Evolutionary conservation across 2,113 vertebrate genomes (phyloP).

Genomic region (Craseonycteris thonglongyai): DNA sequence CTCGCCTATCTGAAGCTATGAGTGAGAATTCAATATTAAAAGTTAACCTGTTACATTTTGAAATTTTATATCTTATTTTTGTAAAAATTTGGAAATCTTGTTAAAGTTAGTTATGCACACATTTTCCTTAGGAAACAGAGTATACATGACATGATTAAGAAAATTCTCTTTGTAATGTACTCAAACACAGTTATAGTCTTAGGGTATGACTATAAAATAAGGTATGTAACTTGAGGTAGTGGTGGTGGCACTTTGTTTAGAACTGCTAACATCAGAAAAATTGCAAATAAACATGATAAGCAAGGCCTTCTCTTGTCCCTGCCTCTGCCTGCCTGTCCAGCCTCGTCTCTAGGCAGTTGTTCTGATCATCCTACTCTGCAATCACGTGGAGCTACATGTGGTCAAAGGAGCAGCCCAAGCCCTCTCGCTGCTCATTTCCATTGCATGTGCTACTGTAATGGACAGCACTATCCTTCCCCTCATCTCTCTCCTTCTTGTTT

Average conservation of each 20-base stretch:
- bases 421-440: background rate
- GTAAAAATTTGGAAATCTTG: background rate
- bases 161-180: background rate
- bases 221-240: background rate
- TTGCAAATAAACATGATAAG: fast-evolving
- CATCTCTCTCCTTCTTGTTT: background rate
- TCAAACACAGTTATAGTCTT: background rate
- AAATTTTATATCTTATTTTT: background rate
- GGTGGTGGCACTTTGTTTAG: background rate
- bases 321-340: background rate
- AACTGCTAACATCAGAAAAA: background rate
- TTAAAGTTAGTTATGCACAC: background rate
- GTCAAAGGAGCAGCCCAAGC: background rate
- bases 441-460: background rate
- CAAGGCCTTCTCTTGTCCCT: background rate
- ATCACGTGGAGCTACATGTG: background rate
- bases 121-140: background rate
- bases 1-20: background rate
- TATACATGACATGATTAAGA: background rate
- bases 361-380: background rate
- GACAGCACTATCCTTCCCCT: background rate
- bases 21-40: background rate
- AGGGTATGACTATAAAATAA: background rate
- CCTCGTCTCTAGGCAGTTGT: background rate
- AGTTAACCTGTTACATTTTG: background rate